Percentiles rank a stretch among this genome's conserved stretches.
phyloP scores from a whole-genome alignment of 2,888 invertebrate species.

The Caenorhabditis zanzibari region DNA sequence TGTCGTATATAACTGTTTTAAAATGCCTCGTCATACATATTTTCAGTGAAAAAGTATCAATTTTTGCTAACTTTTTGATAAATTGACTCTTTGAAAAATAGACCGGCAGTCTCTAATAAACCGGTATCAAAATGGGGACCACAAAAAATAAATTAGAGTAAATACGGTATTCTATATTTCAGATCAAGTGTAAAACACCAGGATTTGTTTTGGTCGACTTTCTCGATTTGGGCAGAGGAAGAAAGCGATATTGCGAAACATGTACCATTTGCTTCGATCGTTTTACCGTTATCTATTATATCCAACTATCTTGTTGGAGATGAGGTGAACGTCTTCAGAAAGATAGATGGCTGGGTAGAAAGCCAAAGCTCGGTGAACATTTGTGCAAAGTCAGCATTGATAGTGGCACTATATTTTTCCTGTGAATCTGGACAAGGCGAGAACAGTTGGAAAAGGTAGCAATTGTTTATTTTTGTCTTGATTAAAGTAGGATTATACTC shows the following conservation, averaged over 20 bases:
- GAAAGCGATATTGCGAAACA: background rate
- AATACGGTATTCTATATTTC: too few species aligned
- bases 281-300: slow-evolving; percentile 29
- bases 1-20: too few species aligned
- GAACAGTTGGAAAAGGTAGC: slow-evolving; percentile 15
- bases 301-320: slow-evolving; percentile 30
- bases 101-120: too few species aligned
- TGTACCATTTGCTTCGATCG: slow-evolving; percentile 42
- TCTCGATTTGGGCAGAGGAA: background rate
- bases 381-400: slow-evolving; percentile 22
- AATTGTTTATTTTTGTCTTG: too few species aligned
- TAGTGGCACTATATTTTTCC: slow-evolving; percentile 28
- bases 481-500: too few species aligned
- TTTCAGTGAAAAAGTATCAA: too few species aligned
- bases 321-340: slow-evolving; percentile 6
- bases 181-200: slow-evolving; percentile 16
- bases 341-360: slow-evolving; percentile 10
- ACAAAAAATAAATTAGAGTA: too few species aligned
- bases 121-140: too few species aligned
- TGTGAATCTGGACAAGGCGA: background rate
- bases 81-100: too few species aligned
- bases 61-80: too few species aligned
- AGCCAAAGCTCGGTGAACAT: background rate
- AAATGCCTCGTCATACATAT: too few species aligned
- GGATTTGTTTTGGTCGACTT: slow-evolving; percentile 25